phyloP scores from a whole-genome alignment of 2,888 invertebrate species.

The Protophormia terraenovae region DNA sequence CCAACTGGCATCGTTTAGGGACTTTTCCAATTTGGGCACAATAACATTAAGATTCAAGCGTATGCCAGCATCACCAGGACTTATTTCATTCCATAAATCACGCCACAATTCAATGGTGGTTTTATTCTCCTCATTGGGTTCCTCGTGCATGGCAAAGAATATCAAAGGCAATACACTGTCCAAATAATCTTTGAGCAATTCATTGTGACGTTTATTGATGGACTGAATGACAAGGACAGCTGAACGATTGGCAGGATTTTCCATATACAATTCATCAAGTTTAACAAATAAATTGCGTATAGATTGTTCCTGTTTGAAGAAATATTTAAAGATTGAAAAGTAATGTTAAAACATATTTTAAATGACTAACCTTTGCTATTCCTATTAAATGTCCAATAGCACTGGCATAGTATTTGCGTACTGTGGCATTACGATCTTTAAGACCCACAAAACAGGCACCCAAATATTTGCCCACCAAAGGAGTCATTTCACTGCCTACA shows the following conservation, averaged over 20 bases:
- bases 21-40: slow-evolving; percentile 86
- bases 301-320: slow-evolving; percentile 81
- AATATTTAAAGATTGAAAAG: neutral
- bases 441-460: slow-evolving; percentile 86
- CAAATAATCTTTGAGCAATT: slow-evolving; percentile 90
- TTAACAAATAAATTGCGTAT: slow-evolving; percentile 84
- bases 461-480: slow-evolving; percentile 84
- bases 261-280: slow-evolving; percentile 84
- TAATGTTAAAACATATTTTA: slow-evolving; percentile 48
- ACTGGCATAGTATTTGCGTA: slow-evolving; percentile 91
- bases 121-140: slow-evolving; percentile 85
- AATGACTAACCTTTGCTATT: slow-evolving; percentile 87
- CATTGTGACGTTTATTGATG: slow-evolving; percentile 91
- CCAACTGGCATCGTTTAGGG: slow-evolving; percentile 93
- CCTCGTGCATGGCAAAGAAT: slow-evolving; percentile 95
- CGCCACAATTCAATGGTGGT: slow-evolving; percentile 89
- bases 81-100: slow-evolving; percentile 94
- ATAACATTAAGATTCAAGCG: slow-evolving; percentile 89
- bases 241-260: slow-evolving; percentile 88
- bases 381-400: slow-evolving; percentile 93
- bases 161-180: slow-evolving; percentile 89
- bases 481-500: slow-evolving; percentile 83
- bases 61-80: slow-evolving; percentile 94
- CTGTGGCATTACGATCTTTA: slow-evolving; percentile 91
- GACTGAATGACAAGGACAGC: slow-evolving; percentile 88